Evolutionary conservation across 92 coral and sea anemone genomes (phyloP).

Genomic region (Muricea muricata): DNA sequence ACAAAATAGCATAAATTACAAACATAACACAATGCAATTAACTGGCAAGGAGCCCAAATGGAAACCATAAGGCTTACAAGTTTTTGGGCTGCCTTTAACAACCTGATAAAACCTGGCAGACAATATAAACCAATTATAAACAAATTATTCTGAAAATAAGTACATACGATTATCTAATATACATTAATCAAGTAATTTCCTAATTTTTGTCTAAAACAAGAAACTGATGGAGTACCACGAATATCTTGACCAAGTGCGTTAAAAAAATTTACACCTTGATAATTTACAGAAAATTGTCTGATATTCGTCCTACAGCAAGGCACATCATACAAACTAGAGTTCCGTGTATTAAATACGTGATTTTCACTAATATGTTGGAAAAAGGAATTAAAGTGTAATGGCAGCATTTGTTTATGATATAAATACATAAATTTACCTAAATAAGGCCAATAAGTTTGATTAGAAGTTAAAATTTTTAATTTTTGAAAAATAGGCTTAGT

Average conservation of each 20-base stretch:
- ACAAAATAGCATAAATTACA: too few species aligned
- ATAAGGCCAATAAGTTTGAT: constrained; percentile 21
- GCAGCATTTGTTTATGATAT: constrained; percentile 33
- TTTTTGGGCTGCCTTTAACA: too few species aligned
- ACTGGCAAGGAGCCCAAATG: too few species aligned
- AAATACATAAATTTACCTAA: constrained; percentile 40
- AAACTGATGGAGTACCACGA: neutral
- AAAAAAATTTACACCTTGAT: constrained; percentile 51
- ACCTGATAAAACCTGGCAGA: too few species aligned
- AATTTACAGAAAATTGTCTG: constrained; percentile 38
- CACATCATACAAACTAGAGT: constrained; percentile 13
- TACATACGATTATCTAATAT: too few species aligned
- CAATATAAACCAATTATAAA: too few species aligned
- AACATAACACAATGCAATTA: too few species aligned
- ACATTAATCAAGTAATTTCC: too few species aligned
- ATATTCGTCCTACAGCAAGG: constrained; percentile 51
- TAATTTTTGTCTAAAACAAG: too few species aligned
- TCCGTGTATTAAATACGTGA: constrained; percentile 41
- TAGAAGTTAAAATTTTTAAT: constrained; percentile 8
- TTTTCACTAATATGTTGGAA: constrained; percentile 30
- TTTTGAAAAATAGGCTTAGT: constrained; percentile 43
- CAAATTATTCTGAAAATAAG: too few species aligned
- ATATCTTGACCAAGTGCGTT: constrained; percentile 12
- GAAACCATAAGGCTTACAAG: too few species aligned
- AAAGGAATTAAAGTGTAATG: constrained; percentile 23